These are phyloP conservation scores for Heliconius hewitsoni DNA, from an alignment of 1,140 invertebrate species.

Conservation along the genomic window DNA sequence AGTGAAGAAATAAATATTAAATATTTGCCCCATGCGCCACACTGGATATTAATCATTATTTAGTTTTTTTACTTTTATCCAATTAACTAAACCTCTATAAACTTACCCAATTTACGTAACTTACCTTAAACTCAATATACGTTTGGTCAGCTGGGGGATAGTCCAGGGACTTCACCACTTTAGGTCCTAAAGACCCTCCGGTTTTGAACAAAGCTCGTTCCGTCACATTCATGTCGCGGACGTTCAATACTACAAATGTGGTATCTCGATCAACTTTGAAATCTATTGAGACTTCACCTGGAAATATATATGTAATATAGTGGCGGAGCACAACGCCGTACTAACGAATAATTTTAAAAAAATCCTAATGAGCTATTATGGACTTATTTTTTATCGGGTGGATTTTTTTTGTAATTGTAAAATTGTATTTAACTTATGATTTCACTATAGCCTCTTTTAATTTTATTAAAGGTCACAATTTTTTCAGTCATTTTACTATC, in stretches of 20 bases:
- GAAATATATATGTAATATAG: slow-evolving; percentile 41
- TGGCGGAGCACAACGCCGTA: not conserved
- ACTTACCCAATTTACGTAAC: not conserved
- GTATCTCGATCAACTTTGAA: slow-evolving; percentile 91
- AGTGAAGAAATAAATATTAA: too few species aligned
- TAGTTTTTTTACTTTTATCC: not conserved
- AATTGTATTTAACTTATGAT: too few species aligned
- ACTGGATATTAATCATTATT: too few species aligned
- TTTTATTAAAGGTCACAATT: too few species aligned
- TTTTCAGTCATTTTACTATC: too few species aligned
- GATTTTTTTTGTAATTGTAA: too few species aligned
- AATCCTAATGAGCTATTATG: too few species aligned
- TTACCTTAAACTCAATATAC: slow-evolving; percentile 90
- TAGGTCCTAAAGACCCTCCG: slow-evolving; percentile 87
- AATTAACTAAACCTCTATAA: not conserved
- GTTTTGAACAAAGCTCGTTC: slow-evolving; percentile 87
- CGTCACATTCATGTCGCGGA: slow-evolving; percentile 93
- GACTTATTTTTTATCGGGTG: too few species aligned
- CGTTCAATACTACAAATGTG: slow-evolving; percentile 94
- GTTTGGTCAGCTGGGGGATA: slow-evolving; percentile 92
- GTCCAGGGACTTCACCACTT: slow-evolving; percentile 88
- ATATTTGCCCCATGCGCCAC: too few species aligned
- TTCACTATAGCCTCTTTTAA: too few species aligned
- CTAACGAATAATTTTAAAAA: too few species aligned
- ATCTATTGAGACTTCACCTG: slow-evolving; percentile 93